Base-by-base conservation (phyloP, 2,888 invertebrate genomes). In the Spialia ferax region DNA sequence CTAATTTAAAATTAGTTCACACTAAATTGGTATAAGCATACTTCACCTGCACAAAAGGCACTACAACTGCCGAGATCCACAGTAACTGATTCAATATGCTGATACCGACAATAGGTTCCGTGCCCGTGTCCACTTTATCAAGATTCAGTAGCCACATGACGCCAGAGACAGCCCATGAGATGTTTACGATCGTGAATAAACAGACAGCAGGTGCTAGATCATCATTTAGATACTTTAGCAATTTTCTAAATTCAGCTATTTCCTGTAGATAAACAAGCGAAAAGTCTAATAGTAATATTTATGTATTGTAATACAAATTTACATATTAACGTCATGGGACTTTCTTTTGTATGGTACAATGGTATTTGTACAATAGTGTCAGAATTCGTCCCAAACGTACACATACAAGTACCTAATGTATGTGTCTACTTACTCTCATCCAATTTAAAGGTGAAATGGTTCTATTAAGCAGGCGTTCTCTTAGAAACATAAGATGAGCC, bases 371-470 rank as follows among this genome's bases (percentile, higher is more conserved):
- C n/a, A n/a, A n/a, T n/a, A n/a, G n/a, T n/a, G n/a, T n/a, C n/a
- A n/a, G n/a, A n/a, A n/a, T n/a, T n/a, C n/a, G n/a, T n/a, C n/a
- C n/a, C n/a, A n/a, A n/a, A n/a, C n/a, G n/a, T n/a, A n/a, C n/a
- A n/a, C n/a, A n/a, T n/a, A n/a, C n/a, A n/a, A n/a, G n/a, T n/a
- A n/a, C n/a, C n/a, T n/a, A n/a, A n/a, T n/a, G n/a, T n/a, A n/a
- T n/a, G n/a, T n/a, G n/a, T n/a, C n/a, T n/a, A 79, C 85, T 78
- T 85, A 97, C 97, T 82, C 96, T 95, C 96, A 97, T 97, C 97
- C 97, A 97, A 75, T 96, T 96, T 13, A 96, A 84, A 0, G 96
- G 95, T 32, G 96, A 94, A 55, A 97, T 95, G 15, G 96, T 95
- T 76, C 96, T 95, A 80, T 97, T 96, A 5, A 97, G 87, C 52